Evolutionary conservation across 2,113 vertebrate species (phyloP), one percentile per base, ranked within the genome.

Genomic region (Globicephala melas): DNA sequence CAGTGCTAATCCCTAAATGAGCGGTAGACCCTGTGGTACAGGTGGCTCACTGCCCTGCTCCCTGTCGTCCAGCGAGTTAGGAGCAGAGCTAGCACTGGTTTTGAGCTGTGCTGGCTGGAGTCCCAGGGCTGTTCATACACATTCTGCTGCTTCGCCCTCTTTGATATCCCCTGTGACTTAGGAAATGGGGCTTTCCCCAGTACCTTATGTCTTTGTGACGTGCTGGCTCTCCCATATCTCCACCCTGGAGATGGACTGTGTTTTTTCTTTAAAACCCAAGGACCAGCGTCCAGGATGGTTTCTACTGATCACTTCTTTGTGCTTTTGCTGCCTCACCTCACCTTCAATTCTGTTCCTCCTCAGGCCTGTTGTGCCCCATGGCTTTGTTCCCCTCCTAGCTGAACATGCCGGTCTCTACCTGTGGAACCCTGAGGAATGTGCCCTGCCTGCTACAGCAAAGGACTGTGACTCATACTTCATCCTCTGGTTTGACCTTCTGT

Each of bases 401-500:
- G 47, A 31, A 25, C 74, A 23, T 8, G 36, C 70, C 1, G 1
- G 0, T 55, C 13, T 83, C 17, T 31, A 60, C 47, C 53, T 3
- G 17, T 70, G 25, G 92, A 87, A 33, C 11, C 80, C 82, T n/a
- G 31, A 92, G 94, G 96, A 85, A 88, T 73, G 90, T 1, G 5
- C 36, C 83, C 60, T 58, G 63, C 70, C 67, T 47, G 20, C 21
- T 2, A 1, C 6, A 63, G 67, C 38, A 41, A 3, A 20, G 55
- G 44, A 7, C 87, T 65, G 14, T 36, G 91, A 79, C 95, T 96
- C 85, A 53, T 1, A 28, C 55, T 94, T 95, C 25, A 26, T 73
- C 70, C 87, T 89, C 91, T 96, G 80, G 47, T 17, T 80, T 86
- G 91, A 65, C 88, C 55, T 94, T 91, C 87, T 55, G 18, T 86